phyloP scores from a whole-genome alignment of 1,140 invertebrate species.

The Lucilia sericata region DNA sequence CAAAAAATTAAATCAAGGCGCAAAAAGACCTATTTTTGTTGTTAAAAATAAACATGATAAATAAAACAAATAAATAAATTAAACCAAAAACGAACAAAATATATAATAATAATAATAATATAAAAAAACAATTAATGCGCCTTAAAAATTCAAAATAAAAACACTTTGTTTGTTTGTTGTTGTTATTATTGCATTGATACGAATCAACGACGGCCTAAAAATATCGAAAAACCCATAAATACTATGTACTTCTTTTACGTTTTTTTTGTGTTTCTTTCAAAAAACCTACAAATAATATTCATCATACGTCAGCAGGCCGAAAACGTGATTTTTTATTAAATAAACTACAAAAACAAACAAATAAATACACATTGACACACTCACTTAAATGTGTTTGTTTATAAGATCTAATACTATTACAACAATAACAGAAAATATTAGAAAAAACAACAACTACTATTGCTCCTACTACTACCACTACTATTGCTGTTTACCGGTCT shows the following conservation, averaged over 20 bases:
- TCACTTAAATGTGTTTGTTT: not conserved
- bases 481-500: not conserved
- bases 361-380: too few relatives aligned
- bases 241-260: too few relatives aligned
- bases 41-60: constrained; percentile 1
- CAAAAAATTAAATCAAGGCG: constrained; percentile 8
- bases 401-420: not conserved
- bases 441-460: not conserved
- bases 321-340: not conserved
- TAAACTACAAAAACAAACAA: too few relatives aligned
- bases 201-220: not conserved
- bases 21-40: constrained; percentile 11
- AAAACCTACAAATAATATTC: not conserved
- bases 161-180: not conserved
- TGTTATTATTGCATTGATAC: too few relatives aligned
- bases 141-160: constrained; percentile 21
- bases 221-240: not conserved
- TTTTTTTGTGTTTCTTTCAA: too few relatives aligned
- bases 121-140: not conserved
- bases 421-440: not conserved
- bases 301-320: not conserved
- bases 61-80: not conserved
- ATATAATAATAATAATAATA: too few relatives aligned
- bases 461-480: not conserved
- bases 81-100: not conserved